Evolutionary conservation across 2,113 vertebrate genomes (phyloP).

Genomic region (Lepidothrix coronata): DNA sequence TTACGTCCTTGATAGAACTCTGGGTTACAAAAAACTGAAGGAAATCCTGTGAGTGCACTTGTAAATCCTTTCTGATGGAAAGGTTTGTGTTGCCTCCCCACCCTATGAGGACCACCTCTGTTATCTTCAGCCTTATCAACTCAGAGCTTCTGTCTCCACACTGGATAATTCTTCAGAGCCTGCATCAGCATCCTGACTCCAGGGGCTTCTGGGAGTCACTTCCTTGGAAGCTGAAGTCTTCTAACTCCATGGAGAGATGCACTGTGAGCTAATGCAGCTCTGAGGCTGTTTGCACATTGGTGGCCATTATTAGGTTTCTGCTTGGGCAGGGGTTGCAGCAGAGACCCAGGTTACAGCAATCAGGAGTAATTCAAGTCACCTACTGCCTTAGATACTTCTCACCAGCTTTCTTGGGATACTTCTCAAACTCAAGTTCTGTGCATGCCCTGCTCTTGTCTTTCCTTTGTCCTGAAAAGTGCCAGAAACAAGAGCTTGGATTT

Average conservation of each 20-base stretch:
- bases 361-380: not conserved
- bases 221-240: not conserved
- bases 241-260: not conserved
- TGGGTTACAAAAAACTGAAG: not conserved
- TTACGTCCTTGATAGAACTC: not conserved
- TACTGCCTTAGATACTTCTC: not conserved
- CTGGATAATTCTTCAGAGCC: not conserved
- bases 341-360: not conserved
- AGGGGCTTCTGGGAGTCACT: not conserved
- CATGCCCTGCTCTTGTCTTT: not conserved
- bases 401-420: not conserved
- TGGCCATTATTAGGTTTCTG: not conserved
- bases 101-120: rapidly evolving
- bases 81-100: not conserved
- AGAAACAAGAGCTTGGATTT: not conserved
- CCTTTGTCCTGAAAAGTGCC: not conserved
- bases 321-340: not conserved
- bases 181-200: not conserved
- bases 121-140: not conserved
- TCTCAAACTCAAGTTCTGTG: not conserved
- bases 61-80: not conserved
- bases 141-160: not conserved
- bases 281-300: not conserved
- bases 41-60: not conserved
- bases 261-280: not conserved